Conservation (phyloP, 2,888 invertebrate species). For the Serrognathus titanus region DNA sequence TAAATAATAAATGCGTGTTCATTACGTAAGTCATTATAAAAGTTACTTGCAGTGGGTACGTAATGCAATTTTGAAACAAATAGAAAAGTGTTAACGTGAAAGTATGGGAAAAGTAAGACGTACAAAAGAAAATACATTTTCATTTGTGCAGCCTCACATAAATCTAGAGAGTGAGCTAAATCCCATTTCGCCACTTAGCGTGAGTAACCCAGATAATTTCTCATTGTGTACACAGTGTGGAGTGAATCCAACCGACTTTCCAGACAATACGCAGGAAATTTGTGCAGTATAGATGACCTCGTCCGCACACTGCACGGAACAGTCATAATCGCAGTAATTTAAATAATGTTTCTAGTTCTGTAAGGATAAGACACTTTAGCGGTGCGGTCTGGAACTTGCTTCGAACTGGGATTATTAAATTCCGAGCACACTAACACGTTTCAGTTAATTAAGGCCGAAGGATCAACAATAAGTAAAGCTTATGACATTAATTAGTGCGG, state of each 20-base stretch:
- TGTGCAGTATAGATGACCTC: no score
- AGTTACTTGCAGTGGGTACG: no score
- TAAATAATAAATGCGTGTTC: no score
- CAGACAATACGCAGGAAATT: background rate
- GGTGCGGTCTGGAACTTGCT: background rate
- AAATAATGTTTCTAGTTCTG: no score
- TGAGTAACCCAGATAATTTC: slow-evolving; percentile 37
- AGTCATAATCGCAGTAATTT: no score
- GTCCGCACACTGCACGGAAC: no score
- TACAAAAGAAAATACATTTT: slow-evolving; percentile 32
- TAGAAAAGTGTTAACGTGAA: background rate
- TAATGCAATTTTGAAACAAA: no score
- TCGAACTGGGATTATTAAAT: slow-evolving; percentile 17
- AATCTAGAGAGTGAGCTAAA: slow-evolving; percentile 38
- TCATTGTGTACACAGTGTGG: slow-evolving; percentile 33
- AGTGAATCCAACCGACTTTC: slow-evolving; percentile 11
- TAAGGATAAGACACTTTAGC: background rate
- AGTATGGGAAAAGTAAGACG: slow-evolving; percentile 11
- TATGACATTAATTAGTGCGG: slow-evolving; percentile 33
- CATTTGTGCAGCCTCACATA: slow-evolving; percentile 35
- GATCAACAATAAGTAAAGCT: slow-evolving; percentile 29
- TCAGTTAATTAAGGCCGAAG: slow-evolving; percentile 27
- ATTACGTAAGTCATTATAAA: no score
- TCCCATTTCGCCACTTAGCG: slow-evolving; percentile 39
- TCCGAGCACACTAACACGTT: slow-evolving; percentile 20